Base-by-base conservation (phyloP, 2,888 invertebrate genomes). In the Biston betularia region DNA sequence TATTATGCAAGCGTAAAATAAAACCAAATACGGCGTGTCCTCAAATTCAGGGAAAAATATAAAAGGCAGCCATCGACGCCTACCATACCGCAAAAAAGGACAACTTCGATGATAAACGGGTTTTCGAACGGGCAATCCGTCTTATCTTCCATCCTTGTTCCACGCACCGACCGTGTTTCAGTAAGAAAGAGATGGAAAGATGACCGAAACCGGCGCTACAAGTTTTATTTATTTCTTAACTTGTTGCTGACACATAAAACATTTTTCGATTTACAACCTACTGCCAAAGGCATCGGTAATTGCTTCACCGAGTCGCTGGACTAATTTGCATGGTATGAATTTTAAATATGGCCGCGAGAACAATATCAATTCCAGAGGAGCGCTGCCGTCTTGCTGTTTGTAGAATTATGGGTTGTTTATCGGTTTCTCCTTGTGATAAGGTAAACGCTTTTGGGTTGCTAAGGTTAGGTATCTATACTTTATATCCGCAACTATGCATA, bases 141-240 rank as follows among this genome's bases (percentile, higher is more conserved):
- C 87, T 85, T 81, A 75, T 81, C 74, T 65, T 66, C 75, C 69
- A 45, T 86, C 85, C 65, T 84, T 79, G 1, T 72, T 69, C 81
- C 0, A 14, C 11, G 15, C 45, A 38, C 34, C 9, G 34, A 14
- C 45, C 38, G 6, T 6, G 6, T n/a, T 8, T 42, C 24, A 45
- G 75, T 57, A 24, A 70, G 78, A 89, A 66, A 80, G 77, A 74
- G 82, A 85, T 35, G 65, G 50, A 57, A 57, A 12, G 49, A 69
- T 55, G 59, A 69, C 74, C 73, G 84, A 87, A 90, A 88, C 87
- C 82, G 80, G 89, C 79, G 78, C 70, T 76, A 79, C 86, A 79
- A 82, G 83, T 89, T 89, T 89, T 90, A 90, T 91, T 90, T 92
- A 92, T 92, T 90, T 92, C 91, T 92, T 91, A 91, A 91, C 92